phyloP scores from a whole-genome alignment of 2,113 vertebrate species.

The Pedionomus torquatus region DNA sequence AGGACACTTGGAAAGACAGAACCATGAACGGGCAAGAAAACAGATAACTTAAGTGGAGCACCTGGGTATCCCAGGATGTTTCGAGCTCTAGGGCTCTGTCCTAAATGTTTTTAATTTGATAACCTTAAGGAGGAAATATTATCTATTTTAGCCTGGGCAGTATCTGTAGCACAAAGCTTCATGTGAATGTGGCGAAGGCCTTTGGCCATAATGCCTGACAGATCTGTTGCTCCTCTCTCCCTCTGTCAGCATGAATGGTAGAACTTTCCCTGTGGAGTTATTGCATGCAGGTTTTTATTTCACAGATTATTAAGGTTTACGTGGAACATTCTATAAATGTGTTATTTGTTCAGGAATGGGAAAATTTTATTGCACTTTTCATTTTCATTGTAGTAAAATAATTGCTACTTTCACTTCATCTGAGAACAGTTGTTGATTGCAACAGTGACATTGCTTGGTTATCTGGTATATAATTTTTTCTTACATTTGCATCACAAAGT shows the following conservation, averaged over 20 bases:
- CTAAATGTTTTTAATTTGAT: neutral
- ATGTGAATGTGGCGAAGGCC: neutral
- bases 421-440: neutral
- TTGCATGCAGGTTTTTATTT: neutral
- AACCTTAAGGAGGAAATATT: neutral
- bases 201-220: neutral
- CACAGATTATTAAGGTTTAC: neutral
- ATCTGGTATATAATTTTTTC: neutral
- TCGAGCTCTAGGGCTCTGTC: neutral
- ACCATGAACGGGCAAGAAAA: neutral
- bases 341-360: neutral
- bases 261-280: neutral
- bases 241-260: neutral
- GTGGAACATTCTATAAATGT: accelerated
- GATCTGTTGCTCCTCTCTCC: neutral
- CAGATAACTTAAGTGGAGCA: neutral
- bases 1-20: neutral
- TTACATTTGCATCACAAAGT: accelerated
- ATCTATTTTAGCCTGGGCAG: accelerated
- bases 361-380: neutral
- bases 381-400: neutral
- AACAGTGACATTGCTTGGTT: neutral
- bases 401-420: neutral
- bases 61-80: neutral
- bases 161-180: neutral